A percentile compares a stretch with the other conserved stretches of the same genome.
phyloP scores from a whole-genome alignment of 2,888 invertebrate genomes.

The Sussaba pulchella region DNA sequence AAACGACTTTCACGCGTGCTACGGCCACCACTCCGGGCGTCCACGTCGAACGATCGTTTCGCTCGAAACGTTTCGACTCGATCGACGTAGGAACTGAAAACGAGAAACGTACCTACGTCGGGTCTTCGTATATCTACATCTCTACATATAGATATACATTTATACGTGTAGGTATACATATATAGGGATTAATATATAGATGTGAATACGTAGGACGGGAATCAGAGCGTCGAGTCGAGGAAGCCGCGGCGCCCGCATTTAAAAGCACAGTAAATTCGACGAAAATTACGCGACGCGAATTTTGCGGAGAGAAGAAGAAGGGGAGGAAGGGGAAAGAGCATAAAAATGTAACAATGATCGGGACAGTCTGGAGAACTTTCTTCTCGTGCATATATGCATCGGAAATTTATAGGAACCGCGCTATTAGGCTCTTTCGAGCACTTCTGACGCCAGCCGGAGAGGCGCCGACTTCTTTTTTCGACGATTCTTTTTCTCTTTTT shows the following conservation, averaged over 20 bases:
- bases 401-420: slow-evolving; percentile 39
- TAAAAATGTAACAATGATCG: slow-evolving; percentile 64
- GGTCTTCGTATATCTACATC: no score
- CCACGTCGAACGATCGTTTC: slow-evolving; percentile 52
- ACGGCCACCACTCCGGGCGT: slow-evolving; percentile 26
- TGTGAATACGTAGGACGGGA: background rate
- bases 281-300: slow-evolving; percentile 65
- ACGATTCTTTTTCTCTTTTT: no score
- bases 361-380: slow-evolving; percentile 7
- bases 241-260: background rate
- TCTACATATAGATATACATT: no score
- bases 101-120: slow-evolving; percentile 33
- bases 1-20: slow-evolving; percentile 64
- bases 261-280: slow-evolving; percentile 46
- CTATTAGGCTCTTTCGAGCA: background rate
- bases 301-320: no score
- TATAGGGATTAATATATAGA: no score
- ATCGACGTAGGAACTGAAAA: slow-evolving; percentile 19
- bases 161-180: no score
- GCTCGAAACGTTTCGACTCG: slow-evolving; percentile 12
- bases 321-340: slow-evolving; percentile 28
- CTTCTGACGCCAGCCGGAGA: slow-evolving; percentile 1
- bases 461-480: slow-evolving; percentile 10
- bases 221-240: slow-evolving; percentile 11
- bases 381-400: slow-evolving; percentile 69